Conservation (phyloP, 2,113 vertebrate genomes). For the Orycteropus afer region DNA sequence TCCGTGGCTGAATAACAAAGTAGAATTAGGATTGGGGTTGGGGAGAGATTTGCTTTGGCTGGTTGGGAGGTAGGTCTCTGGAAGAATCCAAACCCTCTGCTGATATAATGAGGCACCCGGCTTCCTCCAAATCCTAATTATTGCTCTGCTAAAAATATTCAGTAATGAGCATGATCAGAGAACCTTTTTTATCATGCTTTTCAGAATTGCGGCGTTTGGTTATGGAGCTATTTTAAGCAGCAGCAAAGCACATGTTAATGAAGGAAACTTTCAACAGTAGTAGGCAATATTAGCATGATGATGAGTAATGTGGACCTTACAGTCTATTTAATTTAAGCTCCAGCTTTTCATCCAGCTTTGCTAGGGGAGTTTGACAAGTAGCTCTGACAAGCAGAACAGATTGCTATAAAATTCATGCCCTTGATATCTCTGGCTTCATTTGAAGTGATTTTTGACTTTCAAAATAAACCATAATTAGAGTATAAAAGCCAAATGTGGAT, state of each 20-base stretch:
- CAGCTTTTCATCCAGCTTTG: slow-evolving; percentile 10
- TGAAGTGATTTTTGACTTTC: slow-evolving; percentile 61
- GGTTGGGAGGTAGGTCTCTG: slow-evolving; percentile 57
- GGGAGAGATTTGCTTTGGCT: slow-evolving; percentile 62
- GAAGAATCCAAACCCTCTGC: slow-evolving; percentile 78
- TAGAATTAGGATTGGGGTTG: neutral
- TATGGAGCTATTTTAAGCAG: slow-evolving; percentile 83
- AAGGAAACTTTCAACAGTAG: slow-evolving; percentile 77
- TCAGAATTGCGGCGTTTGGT: slow-evolving; percentile 78
- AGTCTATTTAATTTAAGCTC: slow-evolving; percentile 57
- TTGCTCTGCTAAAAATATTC: slow-evolving; percentile 83
- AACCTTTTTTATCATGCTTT: slow-evolving; percentile 80
- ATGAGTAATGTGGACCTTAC: slow-evolving; percentile 72
- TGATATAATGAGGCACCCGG: slow-evolving; percentile 74
- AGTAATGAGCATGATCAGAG: slow-evolving; percentile 81
- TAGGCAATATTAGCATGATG: slow-evolving; percentile 65
- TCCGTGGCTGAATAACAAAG: neutral
- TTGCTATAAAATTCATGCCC: slow-evolving; percentile 1
- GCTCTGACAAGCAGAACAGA: slow-evolving; percentile 59
- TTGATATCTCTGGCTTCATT: slow-evolving; percentile 57
- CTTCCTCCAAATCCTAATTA: slow-evolving; percentile 85
- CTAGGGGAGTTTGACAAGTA: slow-evolving; percentile 25
- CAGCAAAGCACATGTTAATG: slow-evolving; percentile 77
- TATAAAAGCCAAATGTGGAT: neutral
- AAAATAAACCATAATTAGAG: neutral